Evolutionary conservation across 2,888 invertebrate genomes (phyloP), one percentile per base, ranked within the genome.

Genomic region (Dexiosoma caninum): DNA sequence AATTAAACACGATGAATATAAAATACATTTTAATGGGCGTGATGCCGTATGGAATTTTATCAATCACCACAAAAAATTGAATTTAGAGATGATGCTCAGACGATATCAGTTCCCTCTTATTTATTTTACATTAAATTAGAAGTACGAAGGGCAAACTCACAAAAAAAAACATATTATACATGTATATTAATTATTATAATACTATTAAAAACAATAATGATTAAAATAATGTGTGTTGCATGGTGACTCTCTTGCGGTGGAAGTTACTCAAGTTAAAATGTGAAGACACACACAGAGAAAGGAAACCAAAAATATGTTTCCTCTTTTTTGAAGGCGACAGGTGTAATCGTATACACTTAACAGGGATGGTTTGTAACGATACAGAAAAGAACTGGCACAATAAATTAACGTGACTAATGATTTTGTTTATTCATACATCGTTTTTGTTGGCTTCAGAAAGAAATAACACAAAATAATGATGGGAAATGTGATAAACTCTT

Each of bases 291-390:
- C n/a, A 10, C 14, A 40, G n/a, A 4, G 40, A 16, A 64, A 74
- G 19, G n/a, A 76, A 64, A 27, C 30, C 30, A 66, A 14, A 35
- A 37, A 66, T 5, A 30, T 12, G 21, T 16, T 12, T 19, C 32
- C n/a, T n/a, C n/a, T n/a, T 51, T 57, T 30, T 23, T 12, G 19
- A 64, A 23, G 49, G 19, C 62, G 72, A 62, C 78, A 78, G 78
- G 78, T 78, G 78, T 69, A 78, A 74, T 74, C 55, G 21, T 46
- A 78, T 62, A 69, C 44, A 32, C 21, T 55, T 40, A n/a, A 32
- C 23, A 49, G 35, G 42, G 35, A 67, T 9, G 59, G 19, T 42
- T 44, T 46, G 27, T 30, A 32, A 32, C 12, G 21, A 40, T 23
- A 69, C 14, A 12, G 23, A 59, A 21, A 44, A 7, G 10, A 3